Evolutionary conservation across 2,888 invertebrate genomes (phyloP), one percentile per base, ranked within the genome.

Genomic region (Drosophila picticornis): DNA sequence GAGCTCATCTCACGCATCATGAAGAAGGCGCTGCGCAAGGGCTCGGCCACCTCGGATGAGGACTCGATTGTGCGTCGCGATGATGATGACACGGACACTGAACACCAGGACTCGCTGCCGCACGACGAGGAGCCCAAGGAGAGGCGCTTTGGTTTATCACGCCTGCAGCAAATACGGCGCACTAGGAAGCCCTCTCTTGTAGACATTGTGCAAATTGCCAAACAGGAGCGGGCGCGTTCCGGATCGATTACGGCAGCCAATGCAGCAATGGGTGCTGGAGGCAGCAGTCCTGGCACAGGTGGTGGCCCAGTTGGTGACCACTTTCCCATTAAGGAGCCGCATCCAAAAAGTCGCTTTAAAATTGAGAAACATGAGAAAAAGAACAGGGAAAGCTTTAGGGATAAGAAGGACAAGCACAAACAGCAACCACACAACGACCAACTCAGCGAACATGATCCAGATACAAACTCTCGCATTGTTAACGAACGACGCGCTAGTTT

Each of bases 71-170:
- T 83, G 43, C 89, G 87, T 4, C 93, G 89, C 77, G 93, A 93
- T 31, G 93, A 94, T 61, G 96, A 95, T 75, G 95, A 95, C 91
- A 96, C 96, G 0, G 96, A 96, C 80, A 96, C 95, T 1, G 96
- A 96, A 80, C 96, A 96, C 91, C 96, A 96, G 78, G 96, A 96
- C 88, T 95, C 95, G 0, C 91, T 96, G 72, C 96, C 96, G 0
- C 95, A 95, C 85, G 96, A 95, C 77, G 91, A 93, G 64, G 93
- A 93, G 62, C 89, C 89, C 32, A 91, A 91, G 53, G 91, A 91
- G 27, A 90, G 86, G 60, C 79, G 85, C 9, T 84, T 90, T 22
- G 90, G 91, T 0, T 63, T 90, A 22, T 87, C 91, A 19, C 92
- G 89, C 56, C 69, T 92, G 29, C 91, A 92, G 59, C 89, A 91